Conservation (phyloP, 2,113 vertebrate species). For the Lethenteron reissneri region DNA sequence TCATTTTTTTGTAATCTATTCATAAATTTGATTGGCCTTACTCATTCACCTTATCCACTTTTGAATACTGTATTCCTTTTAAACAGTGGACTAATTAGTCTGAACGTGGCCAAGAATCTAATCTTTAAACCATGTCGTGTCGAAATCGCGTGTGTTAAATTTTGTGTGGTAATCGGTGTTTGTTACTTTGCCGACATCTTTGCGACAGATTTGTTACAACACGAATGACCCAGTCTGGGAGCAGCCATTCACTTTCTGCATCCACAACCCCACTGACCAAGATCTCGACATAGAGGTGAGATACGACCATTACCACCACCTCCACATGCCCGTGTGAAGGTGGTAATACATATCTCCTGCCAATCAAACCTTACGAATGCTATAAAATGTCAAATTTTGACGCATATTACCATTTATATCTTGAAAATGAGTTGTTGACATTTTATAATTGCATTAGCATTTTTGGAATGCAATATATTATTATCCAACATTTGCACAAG, state of each 20-base stretch:
- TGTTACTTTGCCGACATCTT: neutral
- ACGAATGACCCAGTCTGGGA: conserved; percentile 85
- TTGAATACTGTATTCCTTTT: neutral
- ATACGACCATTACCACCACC: neutral
- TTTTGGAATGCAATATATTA: too few relatives aligned
- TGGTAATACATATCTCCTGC: too few relatives aligned
- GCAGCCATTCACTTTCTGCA: conserved; percentile 64
- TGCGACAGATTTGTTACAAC: conserved; percentile 53
- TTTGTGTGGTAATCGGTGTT: neutral
- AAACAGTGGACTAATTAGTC: neutral
- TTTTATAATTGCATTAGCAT: too few relatives aligned
- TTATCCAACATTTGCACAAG: too few relatives aligned
- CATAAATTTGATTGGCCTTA: too few relatives aligned
- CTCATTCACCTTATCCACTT: too few relatives aligned
- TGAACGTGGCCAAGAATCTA: neutral
- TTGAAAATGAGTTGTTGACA: too few relatives aligned
- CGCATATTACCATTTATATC: too few relatives aligned
- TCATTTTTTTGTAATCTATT: too few relatives aligned
- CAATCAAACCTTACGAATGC: too few relatives aligned
- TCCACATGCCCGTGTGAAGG: too few relatives aligned
- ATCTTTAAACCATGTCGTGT: neutral
- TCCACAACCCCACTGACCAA: conserved; percentile 68
- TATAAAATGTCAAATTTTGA: too few relatives aligned
- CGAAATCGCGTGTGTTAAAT: neutral
- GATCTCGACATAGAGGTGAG: conserved; percentile 74